These are phyloP conservation scores for Ctenochaetus hawaiiensis DNA, from an alignment of 2,797 vertebrate genomes.

Conservation along the genomic window DNA sequence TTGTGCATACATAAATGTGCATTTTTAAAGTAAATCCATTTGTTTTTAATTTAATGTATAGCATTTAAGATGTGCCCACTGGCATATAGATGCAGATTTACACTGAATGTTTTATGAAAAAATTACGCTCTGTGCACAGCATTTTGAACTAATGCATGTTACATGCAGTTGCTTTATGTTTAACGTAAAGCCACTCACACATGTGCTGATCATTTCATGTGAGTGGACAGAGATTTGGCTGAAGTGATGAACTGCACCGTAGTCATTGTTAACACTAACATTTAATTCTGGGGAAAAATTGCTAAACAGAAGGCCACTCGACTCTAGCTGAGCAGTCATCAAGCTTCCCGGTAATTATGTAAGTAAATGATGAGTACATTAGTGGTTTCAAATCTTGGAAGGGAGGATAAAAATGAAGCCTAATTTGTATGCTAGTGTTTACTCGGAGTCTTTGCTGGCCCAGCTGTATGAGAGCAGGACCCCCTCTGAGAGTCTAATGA, in stretches of 20 bases:
- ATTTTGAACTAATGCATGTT: background rate
- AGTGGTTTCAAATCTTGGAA: constrained; percentile 40
- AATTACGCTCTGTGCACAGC: background rate
- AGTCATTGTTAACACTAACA: constrained; percentile 6
- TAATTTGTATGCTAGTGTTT: constrained; percentile 64
- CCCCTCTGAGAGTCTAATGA: constrained; percentile 79
- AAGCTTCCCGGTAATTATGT: constrained; percentile 41
- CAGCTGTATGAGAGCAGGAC: constrained; percentile 66
- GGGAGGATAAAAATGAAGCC: constrained; percentile 23
- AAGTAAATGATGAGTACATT: constrained; percentile 40
- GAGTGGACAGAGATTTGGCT: background rate
- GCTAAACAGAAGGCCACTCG: constrained; percentile 30
- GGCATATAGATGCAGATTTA: background rate
- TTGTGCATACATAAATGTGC: background rate
- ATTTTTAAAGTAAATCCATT: too few relatives aligned
- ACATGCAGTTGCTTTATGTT: background rate
- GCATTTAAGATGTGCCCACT: too few relatives aligned
- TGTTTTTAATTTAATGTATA: too few relatives aligned
- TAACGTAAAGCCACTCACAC: background rate
- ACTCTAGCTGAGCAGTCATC: constrained; percentile 40
- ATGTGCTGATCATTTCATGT: background rate
- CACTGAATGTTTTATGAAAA: background rate
- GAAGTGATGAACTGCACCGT: background rate
- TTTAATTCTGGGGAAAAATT: constrained; percentile 23
- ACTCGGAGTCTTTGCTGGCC: constrained; percentile 35